phyloP scores from a whole-genome alignment of 2,888 invertebrate genomes.

The Flabesymbios commensalis region DNA sequence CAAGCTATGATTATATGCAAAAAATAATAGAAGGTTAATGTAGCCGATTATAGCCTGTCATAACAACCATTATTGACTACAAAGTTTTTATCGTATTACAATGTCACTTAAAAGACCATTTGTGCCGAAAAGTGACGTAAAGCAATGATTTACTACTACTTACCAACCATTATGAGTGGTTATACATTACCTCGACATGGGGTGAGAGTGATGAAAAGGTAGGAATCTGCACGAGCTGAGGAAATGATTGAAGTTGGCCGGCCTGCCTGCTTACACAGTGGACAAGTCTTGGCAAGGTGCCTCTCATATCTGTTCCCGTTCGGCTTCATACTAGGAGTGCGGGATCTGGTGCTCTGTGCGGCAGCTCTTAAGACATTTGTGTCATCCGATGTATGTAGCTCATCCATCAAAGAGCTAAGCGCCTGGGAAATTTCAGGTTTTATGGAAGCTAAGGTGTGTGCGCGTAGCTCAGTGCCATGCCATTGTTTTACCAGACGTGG shows the following conservation, averaged over 20 bases:
- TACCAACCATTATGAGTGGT: no score
- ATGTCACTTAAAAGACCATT: no score
- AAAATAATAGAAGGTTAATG: no score
- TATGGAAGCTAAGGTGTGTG: slow-evolving; percentile 32
- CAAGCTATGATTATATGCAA: no score
- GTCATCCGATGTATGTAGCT: slow-evolving; percentile 22
- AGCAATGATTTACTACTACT: no score
- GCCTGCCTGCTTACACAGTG: slow-evolving; percentile 31
- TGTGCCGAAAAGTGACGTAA: no score
- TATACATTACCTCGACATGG: slow-evolving; percentile 22
- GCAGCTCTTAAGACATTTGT: slow-evolving; percentile 22
- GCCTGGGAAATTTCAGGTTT: slow-evolving; percentile 36
- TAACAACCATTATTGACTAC: no score
- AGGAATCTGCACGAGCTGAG: slow-evolving; percentile 32
- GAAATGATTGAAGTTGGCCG: slow-evolving; percentile 24
- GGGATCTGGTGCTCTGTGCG: neutral
- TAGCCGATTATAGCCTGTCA: no score
- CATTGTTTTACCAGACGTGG: slow-evolving; percentile 32
- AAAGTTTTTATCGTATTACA: no score
- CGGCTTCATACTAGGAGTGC: no score
- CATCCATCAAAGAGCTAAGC: slow-evolving; percentile 31
- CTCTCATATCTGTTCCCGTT: neutral
- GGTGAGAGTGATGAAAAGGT: slow-evolving; percentile 28
- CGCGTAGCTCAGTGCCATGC: slow-evolving; percentile 33
- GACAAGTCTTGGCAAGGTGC: slow-evolving; percentile 12